phyloP scores from a whole-genome alignment of 2,888 invertebrate species.

The Osmoderma eremita region DNA sequence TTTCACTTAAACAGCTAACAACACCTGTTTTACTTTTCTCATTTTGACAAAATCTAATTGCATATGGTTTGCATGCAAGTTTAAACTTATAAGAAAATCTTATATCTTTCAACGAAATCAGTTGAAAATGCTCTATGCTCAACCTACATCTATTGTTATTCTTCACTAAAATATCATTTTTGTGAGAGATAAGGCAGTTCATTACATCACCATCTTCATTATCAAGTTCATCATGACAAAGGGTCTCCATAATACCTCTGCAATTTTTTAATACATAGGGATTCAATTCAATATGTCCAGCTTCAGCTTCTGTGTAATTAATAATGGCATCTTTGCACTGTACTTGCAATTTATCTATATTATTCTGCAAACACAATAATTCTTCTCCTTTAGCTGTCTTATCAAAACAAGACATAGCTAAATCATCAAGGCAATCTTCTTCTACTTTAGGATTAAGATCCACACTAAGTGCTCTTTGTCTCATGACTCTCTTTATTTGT shows the following conservation, averaged over 20 bases:
- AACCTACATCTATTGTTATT: conserved; percentile 86
- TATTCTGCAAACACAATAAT: conserved; percentile 90
- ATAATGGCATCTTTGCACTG: conserved; percentile 82
- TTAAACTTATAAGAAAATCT: conserved; percentile 95
- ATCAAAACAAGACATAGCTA: conserved; percentile 84
- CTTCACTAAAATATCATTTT: conserved; percentile 85
- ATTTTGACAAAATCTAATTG: conserved; percentile 73
- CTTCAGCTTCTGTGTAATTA: conserved; percentile 90
- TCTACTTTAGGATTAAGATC: conserved; percentile 95
- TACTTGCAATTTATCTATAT: conserved; percentile 73
- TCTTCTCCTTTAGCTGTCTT: conserved; percentile 91
- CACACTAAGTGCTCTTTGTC: conserved; percentile 90
- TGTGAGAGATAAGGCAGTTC: conserved; percentile 92
- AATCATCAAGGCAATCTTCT: conserved; percentile 86
- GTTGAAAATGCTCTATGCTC: conserved; percentile 96
- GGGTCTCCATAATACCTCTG: conserved; percentile 77
- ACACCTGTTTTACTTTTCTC: conserved; percentile 83
- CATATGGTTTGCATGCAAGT: conserved; percentile 88
- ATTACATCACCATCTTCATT: conserved; percentile 89
- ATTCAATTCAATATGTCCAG: conserved; percentile 90
- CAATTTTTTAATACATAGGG: conserved; percentile 87
- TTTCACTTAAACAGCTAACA: conserved; percentile 88
- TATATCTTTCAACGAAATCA: conserved; percentile 92
- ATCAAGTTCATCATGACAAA: conserved; percentile 77
- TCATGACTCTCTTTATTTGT: conserved; percentile 92